phyloP scores from a whole-genome alignment of 2,888 invertebrate genomes.

The Chesias legatella region DNA sequence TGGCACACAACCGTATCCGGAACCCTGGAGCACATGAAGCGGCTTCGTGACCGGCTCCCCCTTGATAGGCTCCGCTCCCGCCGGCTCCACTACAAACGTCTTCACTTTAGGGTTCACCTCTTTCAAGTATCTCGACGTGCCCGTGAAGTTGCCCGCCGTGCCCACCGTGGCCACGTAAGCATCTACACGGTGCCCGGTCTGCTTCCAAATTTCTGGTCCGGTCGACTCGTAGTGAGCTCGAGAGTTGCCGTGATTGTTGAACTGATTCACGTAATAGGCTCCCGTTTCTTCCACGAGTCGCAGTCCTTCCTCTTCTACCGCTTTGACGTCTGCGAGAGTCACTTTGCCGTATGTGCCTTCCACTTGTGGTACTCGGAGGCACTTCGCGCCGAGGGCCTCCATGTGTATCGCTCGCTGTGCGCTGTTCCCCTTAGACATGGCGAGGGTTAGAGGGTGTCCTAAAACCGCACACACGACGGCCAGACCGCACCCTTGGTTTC shows the following conservation, averaged over 20 bases:
- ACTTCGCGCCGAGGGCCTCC: conserved; percentile 70
- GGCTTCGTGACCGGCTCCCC: conserved; percentile 65
- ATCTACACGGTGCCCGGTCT: conserved; percentile 66
- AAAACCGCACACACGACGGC: conserved; percentile 70
- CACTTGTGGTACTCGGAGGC: conserved; percentile 65
- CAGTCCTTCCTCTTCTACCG: conserved; percentile 57
- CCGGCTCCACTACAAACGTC: conserved; percentile 64
- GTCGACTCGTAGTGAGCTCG: conserved; percentile 63
- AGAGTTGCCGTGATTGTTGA: conserved; percentile 56
- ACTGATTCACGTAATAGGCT: conserved; percentile 68
- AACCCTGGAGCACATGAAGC: conserved; percentile 68
- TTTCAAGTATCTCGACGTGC: conserved; percentile 62
- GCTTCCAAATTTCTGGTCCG: conserved; percentile 72
- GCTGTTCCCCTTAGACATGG: conserved; percentile 72
- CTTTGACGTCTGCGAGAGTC: conserved; percentile 60
- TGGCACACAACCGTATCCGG: conserved; percentile 68
- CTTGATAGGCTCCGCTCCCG: conserved; percentile 64
- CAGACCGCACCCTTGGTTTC: conserved; percentile 71
- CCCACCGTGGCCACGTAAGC: conserved; percentile 67
- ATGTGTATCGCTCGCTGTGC: conserved; percentile 68
- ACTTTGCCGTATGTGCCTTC: conserved; percentile 71
- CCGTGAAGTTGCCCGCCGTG: conserved; percentile 66
- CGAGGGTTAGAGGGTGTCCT: conserved; percentile 62
- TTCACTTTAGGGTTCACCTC: conserved; percentile 58
- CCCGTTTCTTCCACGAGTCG: conserved; percentile 52